These are phyloP conservation scores for Diaphora mendica DNA, from an alignment of 2,888 invertebrate species.

Conservation along the genomic window DNA sequence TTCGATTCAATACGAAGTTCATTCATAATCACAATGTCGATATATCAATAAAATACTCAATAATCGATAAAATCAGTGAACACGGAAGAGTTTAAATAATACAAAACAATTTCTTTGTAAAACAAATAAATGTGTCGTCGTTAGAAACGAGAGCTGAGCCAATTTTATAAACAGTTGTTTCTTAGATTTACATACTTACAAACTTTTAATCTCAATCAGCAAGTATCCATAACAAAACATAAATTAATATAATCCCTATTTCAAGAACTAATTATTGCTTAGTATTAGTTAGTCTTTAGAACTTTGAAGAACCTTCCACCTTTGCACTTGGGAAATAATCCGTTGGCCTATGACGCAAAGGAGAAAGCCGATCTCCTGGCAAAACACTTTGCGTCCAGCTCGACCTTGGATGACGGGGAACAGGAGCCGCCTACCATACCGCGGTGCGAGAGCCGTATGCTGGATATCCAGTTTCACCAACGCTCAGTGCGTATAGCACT, in stretches of 20 bases:
- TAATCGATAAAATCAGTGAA: neutral
- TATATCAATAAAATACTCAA: neutral
- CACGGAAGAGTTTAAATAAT: neutral
- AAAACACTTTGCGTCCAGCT: too few species aligned
- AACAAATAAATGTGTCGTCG: neutral
- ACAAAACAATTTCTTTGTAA: neutral
- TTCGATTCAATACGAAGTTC: too few species aligned
- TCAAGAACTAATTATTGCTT: conserved; percentile 3
- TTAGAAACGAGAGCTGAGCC: neutral
- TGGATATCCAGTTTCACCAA: too few species aligned
- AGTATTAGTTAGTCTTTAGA: neutral
- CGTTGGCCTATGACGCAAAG: too few species aligned
- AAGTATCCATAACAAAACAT: neutral
- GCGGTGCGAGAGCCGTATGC: too few species aligned
- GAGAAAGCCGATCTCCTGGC: too few species aligned
- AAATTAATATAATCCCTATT: neutral
- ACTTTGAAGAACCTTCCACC: too few species aligned
- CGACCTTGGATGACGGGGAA: too few species aligned
- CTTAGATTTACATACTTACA: neutral
- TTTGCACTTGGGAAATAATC: too few species aligned
- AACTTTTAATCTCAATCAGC: neutral
- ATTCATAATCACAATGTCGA: neutral
- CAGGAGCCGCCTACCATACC: too few species aligned
- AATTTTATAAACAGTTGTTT: neutral
- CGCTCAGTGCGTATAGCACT: too few species aligned